A percentile compares a stretch with the other conserved stretches of the same genome.
Conservation (phyloP, 1,140 invertebrate genomes). For the Globodera rostochiensis region DNA sequence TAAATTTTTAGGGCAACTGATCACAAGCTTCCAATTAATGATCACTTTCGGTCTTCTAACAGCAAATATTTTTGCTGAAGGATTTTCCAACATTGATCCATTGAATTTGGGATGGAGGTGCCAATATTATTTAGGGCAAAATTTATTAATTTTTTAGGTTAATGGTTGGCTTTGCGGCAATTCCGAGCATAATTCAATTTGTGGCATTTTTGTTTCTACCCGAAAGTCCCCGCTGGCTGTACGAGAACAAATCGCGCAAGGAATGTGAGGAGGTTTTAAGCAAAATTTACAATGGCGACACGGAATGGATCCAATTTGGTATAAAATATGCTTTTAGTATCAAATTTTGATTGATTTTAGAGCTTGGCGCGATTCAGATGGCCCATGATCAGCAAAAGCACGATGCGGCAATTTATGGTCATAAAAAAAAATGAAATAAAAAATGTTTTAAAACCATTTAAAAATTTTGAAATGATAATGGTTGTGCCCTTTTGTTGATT, state of each 20-base stretch:
- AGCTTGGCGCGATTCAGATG: slow-evolving; percentile 54
- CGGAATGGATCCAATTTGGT: slow-evolving; percentile 47
- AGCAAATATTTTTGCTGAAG: slow-evolving; percentile 70
- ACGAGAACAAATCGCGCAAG: slow-evolving; percentile 66
- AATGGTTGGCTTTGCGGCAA: slow-evolving; percentile 72
- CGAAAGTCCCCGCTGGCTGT: slow-evolving; percentile 72
- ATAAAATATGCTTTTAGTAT: neutral
- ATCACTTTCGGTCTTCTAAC: slow-evolving; percentile 72
- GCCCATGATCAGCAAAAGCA: slow-evolving; percentile 52
- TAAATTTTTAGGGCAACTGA: slow-evolving; percentile 66
- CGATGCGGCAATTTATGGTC: slow-evolving; percentile 38
- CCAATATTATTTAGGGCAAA: slow-evolving; percentile 27
- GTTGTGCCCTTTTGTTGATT: too few relatives aligned
- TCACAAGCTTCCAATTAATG: slow-evolving; percentile 72
- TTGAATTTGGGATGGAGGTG: slow-evolving; percentile 71
- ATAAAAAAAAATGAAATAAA: neutral
- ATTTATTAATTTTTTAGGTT: slow-evolving; percentile 69
- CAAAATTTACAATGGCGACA: slow-evolving; percentile 63
- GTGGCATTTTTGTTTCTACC: slow-evolving; percentile 73
- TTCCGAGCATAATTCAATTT: slow-evolving; percentile 72
- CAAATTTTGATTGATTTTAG: slow-evolving; percentile 16
- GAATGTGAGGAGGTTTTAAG: slow-evolving; percentile 67
- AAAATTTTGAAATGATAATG: too few relatives aligned
- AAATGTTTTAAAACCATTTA: too few relatives aligned
- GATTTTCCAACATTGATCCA: slow-evolving; percentile 67